Evolutionary conservation across 1,140 invertebrate species (phyloP).

Genomic region (Venturia canescens): DNA sequence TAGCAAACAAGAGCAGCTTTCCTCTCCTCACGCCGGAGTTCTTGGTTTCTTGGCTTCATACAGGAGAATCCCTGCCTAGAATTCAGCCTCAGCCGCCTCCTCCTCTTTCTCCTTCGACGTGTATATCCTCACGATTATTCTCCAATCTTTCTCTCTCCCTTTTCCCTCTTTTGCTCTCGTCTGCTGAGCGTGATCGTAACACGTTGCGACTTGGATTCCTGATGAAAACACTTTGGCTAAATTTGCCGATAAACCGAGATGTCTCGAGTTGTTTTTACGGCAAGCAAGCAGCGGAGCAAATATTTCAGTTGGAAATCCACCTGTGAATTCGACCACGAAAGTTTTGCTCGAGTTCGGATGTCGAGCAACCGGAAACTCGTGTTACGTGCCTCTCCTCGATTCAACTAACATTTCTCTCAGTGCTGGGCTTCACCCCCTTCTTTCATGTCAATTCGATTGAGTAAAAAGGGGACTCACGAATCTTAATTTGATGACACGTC

Average conservation of each 20-base stretch:
- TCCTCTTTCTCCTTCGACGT: neutral
- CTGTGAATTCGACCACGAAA: neutral
- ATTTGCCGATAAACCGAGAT: conserved; percentile 64
- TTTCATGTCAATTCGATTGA: neutral
- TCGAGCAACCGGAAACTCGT: conserved; percentile 48
- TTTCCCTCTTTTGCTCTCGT: conserved; percentile 24
- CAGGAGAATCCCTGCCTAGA: neutral
- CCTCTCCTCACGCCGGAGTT: conserved; percentile 51
- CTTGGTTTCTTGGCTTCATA: conserved; percentile 37
- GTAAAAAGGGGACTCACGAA: too few species aligned
- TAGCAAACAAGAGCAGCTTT: conserved; percentile 74
- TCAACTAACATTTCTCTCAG: neutral
- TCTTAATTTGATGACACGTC: too few species aligned
- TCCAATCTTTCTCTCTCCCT: conserved; percentile 14
- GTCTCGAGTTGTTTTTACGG: conserved; percentile 34
- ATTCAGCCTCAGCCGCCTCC: neutral
- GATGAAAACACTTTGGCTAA: conserved; percentile 65
- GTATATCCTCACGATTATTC: conserved; percentile 23
- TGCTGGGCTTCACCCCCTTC: neutral
- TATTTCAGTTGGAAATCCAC: conserved; percentile 15
- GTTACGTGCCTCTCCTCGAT: conserved; percentile 8
- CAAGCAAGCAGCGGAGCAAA: neutral
- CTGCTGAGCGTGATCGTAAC: too few species aligned
- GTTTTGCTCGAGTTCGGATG: neutral
- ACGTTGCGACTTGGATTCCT: conserved; percentile 28